Evolutionary conservation across 2,888 invertebrate species (phyloP), one percentile per base, ranked within the genome.

Genomic region (Trichopoda pennipes): DNA sequence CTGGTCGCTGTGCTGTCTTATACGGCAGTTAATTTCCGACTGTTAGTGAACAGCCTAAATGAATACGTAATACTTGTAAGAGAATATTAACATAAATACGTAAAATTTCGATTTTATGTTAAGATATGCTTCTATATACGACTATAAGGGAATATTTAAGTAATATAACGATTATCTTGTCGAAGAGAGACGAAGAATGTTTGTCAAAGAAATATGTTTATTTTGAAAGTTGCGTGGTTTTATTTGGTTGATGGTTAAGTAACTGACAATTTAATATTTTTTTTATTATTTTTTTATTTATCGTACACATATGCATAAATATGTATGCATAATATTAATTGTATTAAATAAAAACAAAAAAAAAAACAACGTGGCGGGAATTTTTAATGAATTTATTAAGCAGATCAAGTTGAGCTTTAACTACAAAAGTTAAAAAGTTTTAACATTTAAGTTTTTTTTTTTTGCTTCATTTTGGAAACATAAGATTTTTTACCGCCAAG

Each of bases 311-410:
- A 17, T 38, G 9, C 16, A 35, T 12, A n/a, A 0, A 58, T 47
- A 61, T 55, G 28, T 38, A n/a, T 56, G 44, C 69, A 64, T 51
- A 66, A 49, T 66, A 58, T 51, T 66, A 51, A 66, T 28, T 28
- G 28, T 28, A 28, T 58, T 56, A 49, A 44, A 66, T 16, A 74
- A 66, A 68, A 75, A n/a, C n/a, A n/a, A n/a, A n/a, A n/a, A n/a
- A n/a, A n/a, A n/a, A n/a, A n/a, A n/a, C n/a, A 68, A 76, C 75
- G 70, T 72, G 76, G 66, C 55, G 58, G 35, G 81, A 81, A 81
- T 81, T 19, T 61, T 53, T 77, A 81, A 81, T 81, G 77, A 77
- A 69, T 73, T 77, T 68, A 58, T 73, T 69, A 63, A 81, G 60
- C 49, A 66, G 58, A 70, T 80, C 73, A 68, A 63, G 44, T 77